Conservation (phyloP, 1,140 invertebrate genomes). For the Potamilus streckersoni region DNA sequence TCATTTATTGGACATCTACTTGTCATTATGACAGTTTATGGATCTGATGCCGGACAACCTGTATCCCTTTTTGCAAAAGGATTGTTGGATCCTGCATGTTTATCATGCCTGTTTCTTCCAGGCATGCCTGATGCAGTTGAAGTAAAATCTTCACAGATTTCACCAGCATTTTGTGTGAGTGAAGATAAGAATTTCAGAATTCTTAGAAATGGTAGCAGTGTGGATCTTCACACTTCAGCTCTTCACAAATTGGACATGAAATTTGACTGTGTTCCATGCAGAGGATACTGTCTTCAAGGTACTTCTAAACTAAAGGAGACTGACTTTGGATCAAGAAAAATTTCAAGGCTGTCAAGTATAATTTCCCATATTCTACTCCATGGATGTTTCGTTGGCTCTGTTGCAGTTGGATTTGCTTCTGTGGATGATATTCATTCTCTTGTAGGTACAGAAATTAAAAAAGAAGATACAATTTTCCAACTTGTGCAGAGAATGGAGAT, state of each 20-base stretch:
- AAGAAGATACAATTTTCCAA: neutral
- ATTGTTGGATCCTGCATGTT: neutral
- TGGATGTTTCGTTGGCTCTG: slow-evolving; percentile 3
- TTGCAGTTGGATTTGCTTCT: slow-evolving; percentile 2
- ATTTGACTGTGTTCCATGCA: neutral
- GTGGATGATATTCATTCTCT: neutral
- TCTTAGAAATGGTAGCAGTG: neutral
- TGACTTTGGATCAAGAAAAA: no score
- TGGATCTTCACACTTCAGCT: neutral
- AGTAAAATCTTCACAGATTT: neutral
- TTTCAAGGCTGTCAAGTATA: no score
- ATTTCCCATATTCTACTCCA: no score
- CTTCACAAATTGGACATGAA: neutral
- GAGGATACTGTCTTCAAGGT: neutral
- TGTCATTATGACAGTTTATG: neutral
- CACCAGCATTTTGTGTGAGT: neutral
- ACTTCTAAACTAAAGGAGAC: no score
- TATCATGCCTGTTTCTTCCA: neutral
- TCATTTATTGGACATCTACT: slow-evolving; percentile 4
- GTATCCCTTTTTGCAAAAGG: neutral
- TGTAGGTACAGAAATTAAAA: neutral
- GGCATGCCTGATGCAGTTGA: neutral
- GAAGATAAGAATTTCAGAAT: neutral
- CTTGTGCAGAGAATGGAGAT: neutral
- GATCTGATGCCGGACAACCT: neutral